Evolutionary conservation across 2,888 invertebrate species (phyloP).

Genomic region (Crossocerus cetratus): DNA sequence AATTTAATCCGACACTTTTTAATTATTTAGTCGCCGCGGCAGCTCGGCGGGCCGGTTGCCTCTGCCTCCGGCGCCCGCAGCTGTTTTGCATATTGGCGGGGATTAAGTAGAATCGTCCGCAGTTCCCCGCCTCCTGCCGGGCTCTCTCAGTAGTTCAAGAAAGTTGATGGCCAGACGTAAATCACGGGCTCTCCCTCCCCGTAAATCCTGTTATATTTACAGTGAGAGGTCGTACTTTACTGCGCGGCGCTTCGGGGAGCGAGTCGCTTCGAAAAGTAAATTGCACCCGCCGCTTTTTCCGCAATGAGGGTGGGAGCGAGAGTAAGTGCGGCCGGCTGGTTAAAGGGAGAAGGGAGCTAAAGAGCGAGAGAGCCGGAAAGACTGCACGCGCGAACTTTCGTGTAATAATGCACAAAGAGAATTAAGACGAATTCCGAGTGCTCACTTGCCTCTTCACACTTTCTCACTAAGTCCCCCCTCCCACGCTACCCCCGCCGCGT

Average conservation of each 20-base stretch:
- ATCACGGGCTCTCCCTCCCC: not conserved
- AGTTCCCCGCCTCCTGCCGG: not conserved
- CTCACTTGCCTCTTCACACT: not conserved
- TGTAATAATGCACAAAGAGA: not conserved
- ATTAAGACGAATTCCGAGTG: not conserved
- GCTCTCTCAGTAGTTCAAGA: not conserved
- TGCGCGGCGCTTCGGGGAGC: not conserved
- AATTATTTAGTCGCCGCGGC: no score
- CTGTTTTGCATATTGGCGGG: not conserved
- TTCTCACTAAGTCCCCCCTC: not conserved
- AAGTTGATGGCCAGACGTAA: slow-evolving; percentile 1
- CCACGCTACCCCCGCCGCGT: not conserved
- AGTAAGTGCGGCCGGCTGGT: no score
- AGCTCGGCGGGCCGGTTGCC: no score
- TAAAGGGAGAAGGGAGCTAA: no score
- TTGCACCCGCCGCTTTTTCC: slow-evolving; percentile 2
- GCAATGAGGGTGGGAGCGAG: not conserved
- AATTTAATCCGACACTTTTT: no score
- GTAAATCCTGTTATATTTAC: not conserved
- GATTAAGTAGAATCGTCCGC: slow-evolving; percentile 2
- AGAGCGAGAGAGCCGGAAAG: not conserved
- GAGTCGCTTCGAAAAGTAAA: slow-evolving; percentile 1
- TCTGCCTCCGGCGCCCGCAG: no score
- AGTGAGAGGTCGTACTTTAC: not conserved
- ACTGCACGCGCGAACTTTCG: not conserved